Base-by-base conservation (phyloP, 1,140 invertebrate species). In the Orchesella cincta region DNA sequence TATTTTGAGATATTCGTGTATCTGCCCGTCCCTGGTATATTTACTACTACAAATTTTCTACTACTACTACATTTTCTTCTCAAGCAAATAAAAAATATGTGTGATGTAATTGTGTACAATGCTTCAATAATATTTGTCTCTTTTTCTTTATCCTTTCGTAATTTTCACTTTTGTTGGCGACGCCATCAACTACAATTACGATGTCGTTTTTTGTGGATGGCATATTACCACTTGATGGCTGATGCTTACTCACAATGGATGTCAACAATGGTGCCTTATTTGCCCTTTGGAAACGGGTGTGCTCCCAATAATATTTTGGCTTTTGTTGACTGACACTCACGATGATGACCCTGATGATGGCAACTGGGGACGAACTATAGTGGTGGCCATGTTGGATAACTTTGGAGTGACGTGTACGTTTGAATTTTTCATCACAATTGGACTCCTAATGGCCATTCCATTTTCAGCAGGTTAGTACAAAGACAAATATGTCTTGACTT, bases 381-480 rank as follows among this genome's bases (percentile, higher is more conserved):
- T 92, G 84, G 94, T 95, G 81, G 94, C 95, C 85, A 89, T 97
- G 85, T 87, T 96, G 82, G 93, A 92, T 80, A 95, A 95, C 86
- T 96, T 96, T 86, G 94, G 94, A 79, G 91, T 94, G 71, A 73
- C 71, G 23, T 87, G 96, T 73, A 97, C 95, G 1, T 97, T 96
- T 85, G 94, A 96, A 85, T 89, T 96, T 79, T 97, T 97, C 86
- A 93, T 96, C 52, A 96, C 94, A 29, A 88, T 97, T 67, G 94
- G 94, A 81, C 88, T 97, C 75, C 94, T 96, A 79, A 92, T 94
- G 71, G 93, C 94, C 62, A 93, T 97, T 82, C 95, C 95, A 73
- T 91, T 96, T 76, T 97, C 94, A 76, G 94, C 94, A 86, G 93
- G 95, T 97, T 87, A 88, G 84, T 51, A 76, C 57, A 20, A 46